Conservation (phyloP, 2,888 invertebrate species). For the Cryptocephalus moraei region DNA sequence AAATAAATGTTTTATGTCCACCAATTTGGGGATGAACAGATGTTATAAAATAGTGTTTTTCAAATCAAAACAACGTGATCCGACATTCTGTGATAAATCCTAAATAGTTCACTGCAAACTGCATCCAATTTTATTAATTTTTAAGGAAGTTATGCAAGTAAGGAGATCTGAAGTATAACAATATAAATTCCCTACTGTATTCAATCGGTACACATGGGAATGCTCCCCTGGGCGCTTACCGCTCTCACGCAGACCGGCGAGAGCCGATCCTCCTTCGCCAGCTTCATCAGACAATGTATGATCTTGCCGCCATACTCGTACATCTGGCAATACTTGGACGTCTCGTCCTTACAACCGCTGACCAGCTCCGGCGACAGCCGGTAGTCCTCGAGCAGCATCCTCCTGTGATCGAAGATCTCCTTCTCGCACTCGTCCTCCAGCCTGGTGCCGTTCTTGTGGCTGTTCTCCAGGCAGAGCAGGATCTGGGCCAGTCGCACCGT, state of each 20-base stretch:
- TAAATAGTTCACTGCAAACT: too few species aligned
- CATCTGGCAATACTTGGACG: conserved; percentile 60
- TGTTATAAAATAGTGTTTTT: too few species aligned
- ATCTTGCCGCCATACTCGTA: conserved; percentile 77
- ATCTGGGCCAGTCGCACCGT: conserved; percentile 82
- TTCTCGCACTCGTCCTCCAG: conserved; percentile 68
- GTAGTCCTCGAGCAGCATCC: conserved; percentile 87
- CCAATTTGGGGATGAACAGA: too few species aligned
- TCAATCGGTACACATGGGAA: too few species aligned
- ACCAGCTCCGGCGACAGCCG: conserved; percentile 89
- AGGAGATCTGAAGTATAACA: too few species aligned
- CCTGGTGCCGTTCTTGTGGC: conserved; percentile 58
- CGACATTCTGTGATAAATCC: too few species aligned
- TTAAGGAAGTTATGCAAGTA: too few species aligned
- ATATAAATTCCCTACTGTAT: too few species aligned
- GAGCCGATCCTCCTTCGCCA: conserved; percentile 54
- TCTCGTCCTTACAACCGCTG: conserved; percentile 76
- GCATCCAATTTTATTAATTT: too few species aligned
- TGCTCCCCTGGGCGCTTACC: conserved; percentile 35
- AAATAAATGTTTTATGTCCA: too few species aligned
- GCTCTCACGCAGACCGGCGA: conserved; percentile 64
- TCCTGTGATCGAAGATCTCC: conserved; percentile 86
- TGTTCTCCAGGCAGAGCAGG: conserved; percentile 82
- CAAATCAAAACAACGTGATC: too few species aligned
- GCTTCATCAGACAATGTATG: conserved; percentile 91